Evolutionary conservation across 2,888 invertebrate species (phyloP).

Genomic region (Perizoma flavofasciatum): DNA sequence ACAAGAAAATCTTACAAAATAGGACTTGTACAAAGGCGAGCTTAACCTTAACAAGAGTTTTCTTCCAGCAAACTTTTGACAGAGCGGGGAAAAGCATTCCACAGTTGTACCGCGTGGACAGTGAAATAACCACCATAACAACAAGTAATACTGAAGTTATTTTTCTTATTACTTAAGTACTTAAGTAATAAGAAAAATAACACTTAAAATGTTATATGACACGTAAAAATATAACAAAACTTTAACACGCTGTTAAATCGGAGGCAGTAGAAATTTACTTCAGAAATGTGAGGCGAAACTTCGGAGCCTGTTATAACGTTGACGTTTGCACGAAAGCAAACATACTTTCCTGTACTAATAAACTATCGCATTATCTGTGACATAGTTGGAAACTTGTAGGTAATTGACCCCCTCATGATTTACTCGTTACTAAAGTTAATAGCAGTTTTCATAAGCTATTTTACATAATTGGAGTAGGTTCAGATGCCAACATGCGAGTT

Average conservation of each 20-base stretch:
- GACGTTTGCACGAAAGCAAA: constrained; percentile 41
- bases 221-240: neutral
- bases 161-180: no score
- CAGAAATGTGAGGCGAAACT: constrained; percentile 32
- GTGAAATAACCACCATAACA: no score
- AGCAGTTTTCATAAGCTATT: constrained; percentile 30
- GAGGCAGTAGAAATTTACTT: constrained; percentile 34
- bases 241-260: constrained; percentile 22
- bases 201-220: no score
- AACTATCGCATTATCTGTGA: constrained; percentile 35
- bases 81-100: no score
- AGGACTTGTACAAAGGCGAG: no score
- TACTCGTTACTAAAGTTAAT: constrained; percentile 31
- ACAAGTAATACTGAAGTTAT: no score
- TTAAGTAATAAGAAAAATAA: no score
- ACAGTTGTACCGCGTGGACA: no score
- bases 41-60: no score
- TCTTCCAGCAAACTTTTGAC: no score
- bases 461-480: constrained; percentile 28
- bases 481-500: constrained; percentile 23
- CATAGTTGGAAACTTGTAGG: constrained; percentile 39
- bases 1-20: no score
- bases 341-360: constrained; percentile 32
- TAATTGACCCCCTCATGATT: constrained; percentile 44
- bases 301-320: constrained; percentile 37